phyloP scores from a whole-genome alignment of 1,140 invertebrate species.

The fruit fly (Drosophila melanogaster) region DNA sequence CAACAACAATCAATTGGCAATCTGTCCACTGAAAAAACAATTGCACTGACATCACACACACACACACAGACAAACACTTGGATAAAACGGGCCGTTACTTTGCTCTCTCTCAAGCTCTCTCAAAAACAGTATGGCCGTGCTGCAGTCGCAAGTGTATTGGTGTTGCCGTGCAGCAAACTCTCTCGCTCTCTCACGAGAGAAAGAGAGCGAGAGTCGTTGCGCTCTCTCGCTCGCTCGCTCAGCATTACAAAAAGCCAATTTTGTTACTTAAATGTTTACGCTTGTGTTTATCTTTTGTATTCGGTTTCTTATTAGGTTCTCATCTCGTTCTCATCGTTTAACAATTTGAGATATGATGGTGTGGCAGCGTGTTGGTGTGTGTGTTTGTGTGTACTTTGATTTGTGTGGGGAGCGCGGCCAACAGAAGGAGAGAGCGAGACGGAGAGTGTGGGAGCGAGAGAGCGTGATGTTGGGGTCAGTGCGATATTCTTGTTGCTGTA shows the following conservation, averaged over 20 bases:
- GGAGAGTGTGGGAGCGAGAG: slow-evolving; percentile 44
- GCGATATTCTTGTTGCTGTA: slow-evolving; percentile 2
- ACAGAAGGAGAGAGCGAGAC: not conserved
- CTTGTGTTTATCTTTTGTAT: slow-evolving; percentile 84
- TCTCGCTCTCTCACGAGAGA: slow-evolving; percentile 10
- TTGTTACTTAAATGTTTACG: slow-evolving; percentile 84
- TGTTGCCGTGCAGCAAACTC: slow-evolving; percentile 50
- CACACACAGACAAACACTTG: slow-evolving; percentile 28
- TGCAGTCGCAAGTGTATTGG: slow-evolving; percentile 25
- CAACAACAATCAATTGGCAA: slow-evolving; percentile 81
- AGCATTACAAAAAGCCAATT: slow-evolving; percentile 84
- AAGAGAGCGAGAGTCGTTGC: not conserved
- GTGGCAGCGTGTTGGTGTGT: slow-evolving; percentile 24
- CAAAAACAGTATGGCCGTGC: slow-evolving; percentile 64
- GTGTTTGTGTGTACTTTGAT: slow-evolving; percentile 44
- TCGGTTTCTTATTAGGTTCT: slow-evolving; percentile 84
- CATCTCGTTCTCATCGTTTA: slow-evolving; percentile 84
- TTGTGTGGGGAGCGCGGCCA: slow-evolving; percentile 26
- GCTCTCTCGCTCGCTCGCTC: slow-evolving; percentile 31
- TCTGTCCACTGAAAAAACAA: slow-evolving; percentile 83
- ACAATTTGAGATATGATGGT: slow-evolving; percentile 82
- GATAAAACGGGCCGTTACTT: slow-evolving; percentile 61
- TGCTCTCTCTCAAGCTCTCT: slow-evolving; percentile 43
- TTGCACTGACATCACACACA: slow-evolving; percentile 61
- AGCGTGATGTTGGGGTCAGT: slow-evolving; percentile 33